Percentiles rank a stretch among this genome's conserved stretches.
Conservation (phyloP, 2,888 invertebrate species). For the Aphelenchoides bicaudatus region DNA sequence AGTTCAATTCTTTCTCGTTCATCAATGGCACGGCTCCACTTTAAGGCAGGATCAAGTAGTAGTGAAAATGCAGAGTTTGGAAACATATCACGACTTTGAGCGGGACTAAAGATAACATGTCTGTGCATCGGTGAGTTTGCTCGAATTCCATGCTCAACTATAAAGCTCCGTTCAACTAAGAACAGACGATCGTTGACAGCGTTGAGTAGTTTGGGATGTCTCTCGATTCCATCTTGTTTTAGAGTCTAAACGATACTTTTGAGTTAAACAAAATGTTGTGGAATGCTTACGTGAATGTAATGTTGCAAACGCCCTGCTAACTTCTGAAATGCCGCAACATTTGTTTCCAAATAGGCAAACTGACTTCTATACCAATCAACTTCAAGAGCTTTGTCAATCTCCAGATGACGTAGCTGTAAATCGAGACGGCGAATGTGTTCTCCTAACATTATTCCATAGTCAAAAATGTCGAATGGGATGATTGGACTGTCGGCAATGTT, state of each 20-base stretch:
- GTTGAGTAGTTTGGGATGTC: constrained; percentile 17
- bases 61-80: constrained; percentile 22
- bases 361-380: constrained; percentile 22
- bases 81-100: constrained; percentile 20
- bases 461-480: constrained; percentile 27
- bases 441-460: constrained; percentile 27
- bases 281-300: too few relatives aligned
- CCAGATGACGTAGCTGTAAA: constrained; percentile 26
- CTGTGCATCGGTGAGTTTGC: constrained; percentile 23
- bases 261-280: constrained; percentile 20
- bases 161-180: constrained; percentile 32
- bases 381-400: constrained; percentile 24
- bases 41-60: constrained; percentile 40
- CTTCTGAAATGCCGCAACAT: too few relatives aligned
- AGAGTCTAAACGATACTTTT: neutral
- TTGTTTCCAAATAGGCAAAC: too few relatives aligned
- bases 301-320: too few relatives aligned
- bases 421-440: constrained; percentile 26
- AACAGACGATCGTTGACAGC: constrained; percentile 16
- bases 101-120: constrained; percentile 28
- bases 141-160: constrained; percentile 28
- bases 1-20: neutral
- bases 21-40: constrained; percentile 28
- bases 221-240: neutral
- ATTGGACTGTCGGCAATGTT: constrained; percentile 60